Conservation (phyloP, 2,797 vertebrate genomes). For the Nasua narica region DNA sequence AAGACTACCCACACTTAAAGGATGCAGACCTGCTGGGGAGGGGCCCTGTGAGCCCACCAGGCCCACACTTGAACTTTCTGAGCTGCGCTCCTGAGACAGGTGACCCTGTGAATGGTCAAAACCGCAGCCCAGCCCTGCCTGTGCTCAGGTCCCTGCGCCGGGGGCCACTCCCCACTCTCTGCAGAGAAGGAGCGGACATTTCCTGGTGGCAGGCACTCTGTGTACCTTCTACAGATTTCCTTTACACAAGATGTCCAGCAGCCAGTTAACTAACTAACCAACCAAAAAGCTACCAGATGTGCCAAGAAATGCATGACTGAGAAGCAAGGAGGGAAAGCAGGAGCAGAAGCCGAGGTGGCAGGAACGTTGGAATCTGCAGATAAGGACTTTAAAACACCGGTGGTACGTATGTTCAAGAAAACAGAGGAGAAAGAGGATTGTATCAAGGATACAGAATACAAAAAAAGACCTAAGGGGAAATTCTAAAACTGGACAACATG, state of each 20-base stretch:
- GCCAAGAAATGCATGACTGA: rapidly evolving
- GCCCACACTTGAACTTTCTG: not conserved
- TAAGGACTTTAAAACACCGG: not conserved
- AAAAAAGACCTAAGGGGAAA: not conserved
- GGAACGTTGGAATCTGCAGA: rapidly evolving
- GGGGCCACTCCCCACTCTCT: not conserved
- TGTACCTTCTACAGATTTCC: not conserved
- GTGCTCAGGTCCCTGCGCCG: rapidly evolving
- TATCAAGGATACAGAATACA: not conserved
- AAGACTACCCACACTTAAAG: rapidly evolving
- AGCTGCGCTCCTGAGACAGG: no score
- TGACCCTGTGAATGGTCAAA: not conserved
- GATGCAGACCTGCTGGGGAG: rapidly evolving
- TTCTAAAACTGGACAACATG: not conserved
- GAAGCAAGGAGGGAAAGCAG: rapidly evolving
- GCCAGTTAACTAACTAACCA: not conserved
- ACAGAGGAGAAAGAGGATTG: not conserved
- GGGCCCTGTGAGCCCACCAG: not conserved
- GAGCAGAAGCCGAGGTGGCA: not conserved
- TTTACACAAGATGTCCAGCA: not conserved
- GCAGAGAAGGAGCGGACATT: not conserved
- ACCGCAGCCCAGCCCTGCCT: not conserved
- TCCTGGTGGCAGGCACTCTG: not conserved
- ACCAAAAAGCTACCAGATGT: rapidly evolving
- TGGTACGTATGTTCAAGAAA: no score